Evolutionary conservation across 1,140 invertebrate species (phyloP), one percentile per base, ranked within the genome.

Genomic region (Venustaconcha ellipsiformis): DNA sequence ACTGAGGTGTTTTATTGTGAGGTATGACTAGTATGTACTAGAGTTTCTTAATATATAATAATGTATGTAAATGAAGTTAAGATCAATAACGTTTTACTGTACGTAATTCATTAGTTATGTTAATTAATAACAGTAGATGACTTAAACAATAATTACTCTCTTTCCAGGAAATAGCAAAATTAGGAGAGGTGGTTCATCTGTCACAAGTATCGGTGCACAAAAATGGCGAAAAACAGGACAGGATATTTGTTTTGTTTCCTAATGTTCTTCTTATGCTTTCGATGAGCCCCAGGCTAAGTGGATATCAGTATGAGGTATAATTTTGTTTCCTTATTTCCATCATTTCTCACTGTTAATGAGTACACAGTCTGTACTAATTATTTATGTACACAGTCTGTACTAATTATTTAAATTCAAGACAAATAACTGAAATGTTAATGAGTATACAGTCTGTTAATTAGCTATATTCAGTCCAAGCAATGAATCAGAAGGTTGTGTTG

Each of bases 261-360:
- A 93, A 94, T 68, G 94, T 95, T 0, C 90, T 99, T 72, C 91
- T 99, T n/a, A 94, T 99, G 78, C 90, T 99, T 57, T 95, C 95
- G 74, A 95, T 97, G 75, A 97, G 95, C 88, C 93, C 95, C 67
- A 92, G 96, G 81, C 94, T 97, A 89, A 97, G 95, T 88, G 96
- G 95, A n/a, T 98, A 98, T 88, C 94, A 96, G 78, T 99, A 97
- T 90, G 96, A 98, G 93, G 96, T 97, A 90, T 88, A 85, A n/a
- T 18, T 15, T 26, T 14, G 4, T 14, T 65, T 48, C 8, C 6
- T 48, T 48, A 48, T 48, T 6, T 48, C 4, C 37, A 48, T 48
- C 4, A 48, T 48, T 48, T 48, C 6, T 8, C 37, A 48, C 0
- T 48, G 37, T 48, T 48, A 8, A 48, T 48, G 37, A 48, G 37